Conservation (phyloP, 30 jellyfish, hydroid and myxozoan genomes). For the Mastigias papua region DNA sequence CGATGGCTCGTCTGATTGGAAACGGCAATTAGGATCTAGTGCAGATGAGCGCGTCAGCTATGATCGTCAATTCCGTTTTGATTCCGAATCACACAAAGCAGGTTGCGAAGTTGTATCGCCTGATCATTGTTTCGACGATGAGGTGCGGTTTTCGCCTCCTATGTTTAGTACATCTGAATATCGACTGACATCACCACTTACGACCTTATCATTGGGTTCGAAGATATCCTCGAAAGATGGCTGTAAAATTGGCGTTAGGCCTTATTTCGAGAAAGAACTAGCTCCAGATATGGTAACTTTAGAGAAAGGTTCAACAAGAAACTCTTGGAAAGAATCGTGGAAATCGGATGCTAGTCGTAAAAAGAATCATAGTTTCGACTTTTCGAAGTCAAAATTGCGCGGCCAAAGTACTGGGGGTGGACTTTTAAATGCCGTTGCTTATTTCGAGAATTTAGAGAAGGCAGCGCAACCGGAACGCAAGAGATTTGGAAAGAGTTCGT, state of each 20-base stretch:
- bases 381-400: slow-evolving; percentile 10
- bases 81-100: not conserved
- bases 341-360: not conserved
- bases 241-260: not conserved
- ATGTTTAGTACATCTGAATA: not conserved
- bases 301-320: not conserved
- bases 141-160: not conserved
- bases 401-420: slow-evolving; percentile 41
- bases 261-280: not conserved
- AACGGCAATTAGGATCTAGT: slow-evolving; percentile 1
- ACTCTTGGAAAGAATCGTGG: not conserved
- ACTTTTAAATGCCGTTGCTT: slow-evolving; percentile 34
- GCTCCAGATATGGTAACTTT: not conserved
- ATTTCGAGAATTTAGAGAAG: slow-evolving; percentile 20
- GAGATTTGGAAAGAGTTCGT: not conserved
- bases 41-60: slow-evolving; percentile 18
- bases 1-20: slow-evolving; percentile 15
- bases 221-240: not conserved
- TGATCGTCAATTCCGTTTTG: not conserved
- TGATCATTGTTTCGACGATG: slow-evolving; percentile 8
- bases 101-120: not conserved
- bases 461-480: slow-evolving; percentile 7
- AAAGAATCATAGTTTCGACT: not conserved
- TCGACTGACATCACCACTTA: not conserved
- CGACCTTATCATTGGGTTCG: not conserved